Evolutionary conservation across 2,888 invertebrate species (phyloP), one percentile per base, ranked within the genome.

Genomic region (Podotricha telesiphe): DNA sequence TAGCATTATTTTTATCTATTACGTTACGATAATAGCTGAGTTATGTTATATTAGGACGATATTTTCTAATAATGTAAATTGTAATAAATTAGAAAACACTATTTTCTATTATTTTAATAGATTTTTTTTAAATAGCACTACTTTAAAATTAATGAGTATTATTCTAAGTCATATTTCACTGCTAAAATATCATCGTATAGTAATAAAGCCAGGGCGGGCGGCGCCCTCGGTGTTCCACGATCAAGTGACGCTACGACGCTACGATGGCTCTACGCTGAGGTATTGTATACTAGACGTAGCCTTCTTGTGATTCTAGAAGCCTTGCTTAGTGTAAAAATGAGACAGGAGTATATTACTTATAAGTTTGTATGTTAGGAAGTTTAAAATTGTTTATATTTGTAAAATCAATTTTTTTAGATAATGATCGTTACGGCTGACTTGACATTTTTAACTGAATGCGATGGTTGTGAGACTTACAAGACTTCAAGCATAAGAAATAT

Each of bases 191-290:
- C 61, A 50, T 28, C n/a, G 61, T 45, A 61, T 48, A n/a, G 19
- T 45, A 19, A 34, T 51, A 7, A 17, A 40, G 51, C 59, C 51
- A 81, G 86, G 87, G 89, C 86, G 87, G 86, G 79, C 86, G 86
- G 82, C 85, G 76, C 77, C 76, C 77, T 75, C 78, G 82, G 77
- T 78, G 82, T 84, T 83, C 85, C 86, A 84, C 85, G 84, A 86
- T 79, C 86, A 87, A 86, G 77, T 80, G 78, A 71, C 67, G 58
- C 62, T 63, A 69, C 71, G 68, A 50, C 58, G 58, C 64, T 65
- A 69, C 71, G 68, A 55, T 48, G 65, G 62, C 62, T 65, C 69
- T 62, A 68, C 59, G 17, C n/a, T 59, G 42, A 53, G 53, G 51
- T 63, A 48, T 22, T 65, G 56, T 65, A 65, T 42, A 45, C n/a